Percentiles rank a stretch among this genome's conserved stretches.
Conservation (phyloP, 2,113 vertebrate species). For the Sphaerodactylus townsendi region DNA sequence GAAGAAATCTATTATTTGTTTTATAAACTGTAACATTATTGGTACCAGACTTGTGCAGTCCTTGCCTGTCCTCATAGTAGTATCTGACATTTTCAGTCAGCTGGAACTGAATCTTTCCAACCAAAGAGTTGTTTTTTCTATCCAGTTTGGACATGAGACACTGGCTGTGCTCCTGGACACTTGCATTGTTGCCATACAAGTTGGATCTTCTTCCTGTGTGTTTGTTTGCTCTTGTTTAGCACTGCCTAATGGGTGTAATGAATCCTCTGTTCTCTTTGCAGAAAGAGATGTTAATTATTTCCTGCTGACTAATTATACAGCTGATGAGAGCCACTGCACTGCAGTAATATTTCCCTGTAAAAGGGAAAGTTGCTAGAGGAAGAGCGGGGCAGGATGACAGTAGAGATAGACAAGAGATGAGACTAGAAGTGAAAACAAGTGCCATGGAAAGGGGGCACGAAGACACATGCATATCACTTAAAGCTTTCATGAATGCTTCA, state of each 20-base stretch:
- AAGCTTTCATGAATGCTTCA: not conserved
- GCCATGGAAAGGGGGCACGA: not conserved
- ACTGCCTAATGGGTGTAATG: constrained; percentile 62
- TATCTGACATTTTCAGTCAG: no score
- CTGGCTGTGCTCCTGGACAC: constrained; percentile 2
- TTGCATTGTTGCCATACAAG: constrained; percentile 32
- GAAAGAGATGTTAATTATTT: constrained; percentile 78
- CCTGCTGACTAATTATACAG: constrained; percentile 73
- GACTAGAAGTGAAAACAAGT: not conserved
- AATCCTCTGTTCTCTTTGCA: constrained; percentile 68
- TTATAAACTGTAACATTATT: no score
- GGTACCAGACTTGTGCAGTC: no score
- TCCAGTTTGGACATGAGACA: no score
- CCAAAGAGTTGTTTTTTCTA: not conserved
- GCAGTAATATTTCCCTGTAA: constrained; percentile 62
- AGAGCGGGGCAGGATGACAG: not conserved
- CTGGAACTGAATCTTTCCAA: not conserved
- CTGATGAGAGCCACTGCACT: constrained; percentile 66
- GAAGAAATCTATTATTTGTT: not conserved
- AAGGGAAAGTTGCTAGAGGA: not conserved
- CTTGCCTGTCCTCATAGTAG: no score
- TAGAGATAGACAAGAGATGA: not conserved
- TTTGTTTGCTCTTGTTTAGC: constrained; percentile 50
- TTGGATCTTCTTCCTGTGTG: constrained; percentile 15
- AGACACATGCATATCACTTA: not conserved